Percentiles rank a stretch among this genome's conserved stretches.
phyloP scores from a whole-genome alignment of 2,888 invertebrate species.

The Tanypteryx hageni region DNA sequence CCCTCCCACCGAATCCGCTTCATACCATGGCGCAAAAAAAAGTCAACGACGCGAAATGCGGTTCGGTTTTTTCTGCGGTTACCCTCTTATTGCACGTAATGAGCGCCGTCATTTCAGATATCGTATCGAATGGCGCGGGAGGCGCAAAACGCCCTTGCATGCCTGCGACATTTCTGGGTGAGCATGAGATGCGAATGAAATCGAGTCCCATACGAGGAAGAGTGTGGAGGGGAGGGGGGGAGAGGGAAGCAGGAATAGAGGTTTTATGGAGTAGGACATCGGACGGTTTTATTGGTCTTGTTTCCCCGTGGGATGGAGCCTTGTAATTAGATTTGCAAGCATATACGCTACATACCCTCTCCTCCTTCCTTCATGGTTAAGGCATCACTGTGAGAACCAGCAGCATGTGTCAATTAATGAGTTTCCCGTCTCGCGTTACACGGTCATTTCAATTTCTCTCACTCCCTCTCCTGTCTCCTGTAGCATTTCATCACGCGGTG shows the following conservation, averaged over 20 bases:
- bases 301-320: neutral
- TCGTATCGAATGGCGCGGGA: neutral
- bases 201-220: neutral
- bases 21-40: neutral
- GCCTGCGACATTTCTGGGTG: slow-evolving; percentile 13
- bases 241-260: too few species aligned
- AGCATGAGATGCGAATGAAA: neutral
- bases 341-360: neutral
- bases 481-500: neutral
- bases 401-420: slow-evolving; percentile 8
- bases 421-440: slow-evolving; percentile 12
- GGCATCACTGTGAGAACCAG: neutral
- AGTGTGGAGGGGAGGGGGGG: too few species aligned
- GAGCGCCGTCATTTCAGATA: slow-evolving; percentile 7
- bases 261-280: neutral
- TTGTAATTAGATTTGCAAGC: neutral
- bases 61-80: slow-evolving; percentile 3
- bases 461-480: neutral
- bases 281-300: neutral
- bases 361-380: neutral
- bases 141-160: neutral
- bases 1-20: neutral
- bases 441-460: neutral
- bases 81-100: neutral
- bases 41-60: neutral